These are phyloP conservation scores for Hirtodrosophila duncani DNA, from an alignment of 2,888 invertebrate species.

Conservation along the genomic window DNA sequence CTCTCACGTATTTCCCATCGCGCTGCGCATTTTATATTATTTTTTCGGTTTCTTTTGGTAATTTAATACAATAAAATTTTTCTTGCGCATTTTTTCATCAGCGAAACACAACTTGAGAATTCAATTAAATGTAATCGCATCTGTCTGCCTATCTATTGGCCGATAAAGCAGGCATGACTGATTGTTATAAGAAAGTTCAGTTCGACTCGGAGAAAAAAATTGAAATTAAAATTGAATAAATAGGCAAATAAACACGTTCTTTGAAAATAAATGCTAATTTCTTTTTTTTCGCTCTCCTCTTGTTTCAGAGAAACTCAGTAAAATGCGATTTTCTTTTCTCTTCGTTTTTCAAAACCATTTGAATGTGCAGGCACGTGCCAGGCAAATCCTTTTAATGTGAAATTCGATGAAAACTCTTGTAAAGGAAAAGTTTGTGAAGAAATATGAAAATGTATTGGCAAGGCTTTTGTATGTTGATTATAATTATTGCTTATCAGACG, in stretches of 20 bases:
- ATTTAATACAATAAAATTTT: constrained; percentile 49
- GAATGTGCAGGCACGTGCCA: constrained; percentile 45
- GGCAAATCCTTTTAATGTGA: constrained; percentile 70
- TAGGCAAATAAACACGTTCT: constrained; percentile 64
- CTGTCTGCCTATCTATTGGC: constrained; percentile 53
- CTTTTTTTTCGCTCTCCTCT: constrained; percentile 7
- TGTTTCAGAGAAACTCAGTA: constrained; percentile 41
- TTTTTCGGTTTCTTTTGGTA: constrained; percentile 30
- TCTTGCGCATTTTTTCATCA: constrained; percentile 15
- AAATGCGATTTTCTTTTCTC: constrained; percentile 21
- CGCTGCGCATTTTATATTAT: constrained; percentile 54
- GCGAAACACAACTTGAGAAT: constrained; percentile 44
- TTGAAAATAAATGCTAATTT: constrained; percentile 64
- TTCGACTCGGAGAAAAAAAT: constrained; percentile 19
- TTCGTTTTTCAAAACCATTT: constrained; percentile 6
- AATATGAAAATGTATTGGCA: too few species aligned
- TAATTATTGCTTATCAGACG: too few species aligned
- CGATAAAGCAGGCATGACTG: constrained; percentile 60
- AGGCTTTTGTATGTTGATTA: too few species aligned
- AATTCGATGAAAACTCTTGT: constrained; percentile 30
- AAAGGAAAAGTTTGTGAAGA: too few species aligned
- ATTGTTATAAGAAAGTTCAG: constrained; percentile 31
- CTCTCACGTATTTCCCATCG: constrained; percentile 17
- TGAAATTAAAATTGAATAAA: constrained; percentile 61
- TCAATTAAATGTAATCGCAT: constrained; percentile 77